phyloP scores from a whole-genome alignment of 2,113 vertebrate species.

The Propithecus coquereli region DNA sequence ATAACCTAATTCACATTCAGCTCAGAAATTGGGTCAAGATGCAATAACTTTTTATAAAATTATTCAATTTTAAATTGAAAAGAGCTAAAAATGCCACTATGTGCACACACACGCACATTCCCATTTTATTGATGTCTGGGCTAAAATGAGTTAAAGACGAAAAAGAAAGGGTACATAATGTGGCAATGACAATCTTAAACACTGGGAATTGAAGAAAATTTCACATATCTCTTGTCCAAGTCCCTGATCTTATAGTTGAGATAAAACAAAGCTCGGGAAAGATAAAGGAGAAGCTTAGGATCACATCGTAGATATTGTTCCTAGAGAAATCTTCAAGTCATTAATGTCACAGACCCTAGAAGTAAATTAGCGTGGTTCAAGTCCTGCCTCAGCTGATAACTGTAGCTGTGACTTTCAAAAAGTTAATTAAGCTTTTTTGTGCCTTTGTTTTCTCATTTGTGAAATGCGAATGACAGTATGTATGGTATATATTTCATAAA shows the following conservation, averaged over 20 bases:
- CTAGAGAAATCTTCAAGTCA: background rate
- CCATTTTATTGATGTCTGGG: background rate
- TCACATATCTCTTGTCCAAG: background rate
- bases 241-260: background rate
- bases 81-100: background rate
- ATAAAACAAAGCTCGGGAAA: background rate
- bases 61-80: background rate
- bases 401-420: background rate
- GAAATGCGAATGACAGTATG: background rate
- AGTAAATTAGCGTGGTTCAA: background rate
- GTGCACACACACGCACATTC: background rate
- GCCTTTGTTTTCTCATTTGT: background rate
- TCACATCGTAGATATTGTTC: background rate
- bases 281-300: background rate
- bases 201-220: background rate
- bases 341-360: background rate
- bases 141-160: background rate
- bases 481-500: background rate
- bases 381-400: background rate
- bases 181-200: background rate
- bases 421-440: background rate
- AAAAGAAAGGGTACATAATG: background rate
- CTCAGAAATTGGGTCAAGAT: conserved; percentile 51
- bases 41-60: background rate
- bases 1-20: conserved; percentile 40